phyloP scores from a whole-genome alignment of 2,797 vertebrate genomes.

The Eupleurogrammus muticus region DNA sequence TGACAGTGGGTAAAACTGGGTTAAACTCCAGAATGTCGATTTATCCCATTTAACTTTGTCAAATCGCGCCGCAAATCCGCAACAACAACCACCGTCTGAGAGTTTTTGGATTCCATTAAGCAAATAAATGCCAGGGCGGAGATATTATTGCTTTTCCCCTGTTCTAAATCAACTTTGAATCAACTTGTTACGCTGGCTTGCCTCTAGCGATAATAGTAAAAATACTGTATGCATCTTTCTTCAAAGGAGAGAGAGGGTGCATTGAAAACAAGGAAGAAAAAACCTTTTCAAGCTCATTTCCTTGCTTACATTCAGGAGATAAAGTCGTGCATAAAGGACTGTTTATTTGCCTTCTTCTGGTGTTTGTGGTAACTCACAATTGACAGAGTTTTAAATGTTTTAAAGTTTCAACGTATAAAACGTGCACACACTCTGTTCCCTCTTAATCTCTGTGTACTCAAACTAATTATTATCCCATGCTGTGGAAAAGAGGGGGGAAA shows the following conservation, averaged over 20 bases:
- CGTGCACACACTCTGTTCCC: conserved; percentile 4
- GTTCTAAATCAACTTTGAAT: neutral
- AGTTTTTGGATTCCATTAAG: neutral
- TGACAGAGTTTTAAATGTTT: neutral
- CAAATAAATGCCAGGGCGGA: neutral
- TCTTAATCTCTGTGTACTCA: conserved; percentile 27
- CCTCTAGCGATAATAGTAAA: no score
- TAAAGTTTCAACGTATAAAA: conserved; percentile 1
- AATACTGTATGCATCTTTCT: no score
- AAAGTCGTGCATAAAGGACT: no score
- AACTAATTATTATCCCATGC: conserved; percentile 43
- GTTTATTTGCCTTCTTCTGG: neutral
- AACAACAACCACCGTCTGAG: neutral
- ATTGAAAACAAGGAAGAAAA: neutral
- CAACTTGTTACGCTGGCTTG: neutral
- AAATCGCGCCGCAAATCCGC: neutral
- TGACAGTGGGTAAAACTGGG: conserved; percentile 50
- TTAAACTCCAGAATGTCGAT: conserved; percentile 40
- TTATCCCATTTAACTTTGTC: conserved; percentile 38
- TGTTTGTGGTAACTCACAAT: no score
- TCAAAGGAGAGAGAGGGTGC: neutral
- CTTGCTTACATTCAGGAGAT: no score
- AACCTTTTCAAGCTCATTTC: neutral
- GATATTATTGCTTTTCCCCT: neutral
- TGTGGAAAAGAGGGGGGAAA: conserved; percentile 10